Evolutionary conservation across 1,140 invertebrate genomes (phyloP), one percentile per base, ranked within the genome.

Genomic region (Cotesia chilonis): DNA sequence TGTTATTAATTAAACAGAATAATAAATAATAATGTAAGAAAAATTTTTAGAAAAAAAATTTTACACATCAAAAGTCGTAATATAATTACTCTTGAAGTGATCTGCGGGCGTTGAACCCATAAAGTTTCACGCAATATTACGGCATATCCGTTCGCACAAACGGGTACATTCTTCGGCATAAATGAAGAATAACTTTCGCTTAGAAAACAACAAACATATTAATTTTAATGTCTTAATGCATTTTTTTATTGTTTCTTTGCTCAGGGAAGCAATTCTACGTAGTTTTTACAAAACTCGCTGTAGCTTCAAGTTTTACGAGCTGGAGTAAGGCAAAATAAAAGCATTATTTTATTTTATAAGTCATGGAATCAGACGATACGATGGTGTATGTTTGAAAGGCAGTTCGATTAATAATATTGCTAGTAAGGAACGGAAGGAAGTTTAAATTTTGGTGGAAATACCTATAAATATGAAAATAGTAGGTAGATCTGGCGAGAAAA

Each of bases 401-500:
- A n/a, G 14, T n/a, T 14, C 61, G 12, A 35, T 17, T 17, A 10
- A 28, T 28, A 17, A 17, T 64, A 64, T 64, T 64, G 61, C 9
- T n/a, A 14, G 61, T 28, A 54, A 41, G 14, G 37, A 71, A 63
- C 47, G 59, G 38, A 64, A 64, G 69, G 60, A 61, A 71, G 61
- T 51, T 41, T 35, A 64, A 51, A n/a, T 52, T 61, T 61, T 20
- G 12, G 47, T 3, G 14, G 59, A 71, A 64, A 71, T 71, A 71
- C 41, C 60, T 51, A 71, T 71, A 71, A 71, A 71, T 71, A 64
- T 47, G 35, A 71, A 14, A 47, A 71, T 64, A 51, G 12, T 35
- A 71, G 38, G 20, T 52, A 67, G 38, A 71, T 66, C n/a, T 36
- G 35, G 6, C 5, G 20, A 54, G 12, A 12, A 37, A 54, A 10